Evolutionary conservation across 2,888 invertebrate species (phyloP).

Genomic region (Ornithoptera alexandrae): DNA sequence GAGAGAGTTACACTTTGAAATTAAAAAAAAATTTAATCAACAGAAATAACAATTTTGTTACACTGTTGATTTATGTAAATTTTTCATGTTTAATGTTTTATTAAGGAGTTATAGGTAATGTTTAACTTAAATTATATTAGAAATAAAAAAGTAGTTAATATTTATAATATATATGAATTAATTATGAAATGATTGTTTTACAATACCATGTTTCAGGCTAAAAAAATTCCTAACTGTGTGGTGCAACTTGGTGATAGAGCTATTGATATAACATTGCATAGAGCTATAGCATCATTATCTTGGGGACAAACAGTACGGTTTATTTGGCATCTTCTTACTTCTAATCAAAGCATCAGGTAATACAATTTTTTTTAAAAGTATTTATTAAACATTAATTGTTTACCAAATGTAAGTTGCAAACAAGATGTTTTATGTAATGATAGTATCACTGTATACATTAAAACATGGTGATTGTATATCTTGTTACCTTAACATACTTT

Average conservation of each 20-base stretch:
- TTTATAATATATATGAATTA: no score
- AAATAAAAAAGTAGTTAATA: no score
- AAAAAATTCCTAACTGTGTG: conserved; percentile 88
- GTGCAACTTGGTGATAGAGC: conserved; percentile 96
- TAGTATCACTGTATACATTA: no score
- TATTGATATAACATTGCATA: conserved; percentile 93
- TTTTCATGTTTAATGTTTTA: no score
- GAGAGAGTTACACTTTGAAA: no score
- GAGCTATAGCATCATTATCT: conserved; percentile 91
- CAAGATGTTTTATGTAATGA: neutral
- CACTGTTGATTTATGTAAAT: no score
- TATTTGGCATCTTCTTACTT: conserved; percentile 90
- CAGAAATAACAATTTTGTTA: no score
- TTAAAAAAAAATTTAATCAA: no score
- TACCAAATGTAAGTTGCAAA: neutral
- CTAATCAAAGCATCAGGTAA: conserved; percentile 89
- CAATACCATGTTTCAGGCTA: conserved; percentile 78
- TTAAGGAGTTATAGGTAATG: no score
- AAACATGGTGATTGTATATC: no score
- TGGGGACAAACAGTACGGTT: conserved; percentile 94
- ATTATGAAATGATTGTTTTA: neutral
- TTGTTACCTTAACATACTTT: no score
- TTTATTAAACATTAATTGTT: neutral
- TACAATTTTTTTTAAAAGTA: conserved; percentile 1
- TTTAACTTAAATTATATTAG: no score